Base-by-base conservation (phyloP, 2,113 vertebrate genomes). In the Sclerurus mexicanus region DNA sequence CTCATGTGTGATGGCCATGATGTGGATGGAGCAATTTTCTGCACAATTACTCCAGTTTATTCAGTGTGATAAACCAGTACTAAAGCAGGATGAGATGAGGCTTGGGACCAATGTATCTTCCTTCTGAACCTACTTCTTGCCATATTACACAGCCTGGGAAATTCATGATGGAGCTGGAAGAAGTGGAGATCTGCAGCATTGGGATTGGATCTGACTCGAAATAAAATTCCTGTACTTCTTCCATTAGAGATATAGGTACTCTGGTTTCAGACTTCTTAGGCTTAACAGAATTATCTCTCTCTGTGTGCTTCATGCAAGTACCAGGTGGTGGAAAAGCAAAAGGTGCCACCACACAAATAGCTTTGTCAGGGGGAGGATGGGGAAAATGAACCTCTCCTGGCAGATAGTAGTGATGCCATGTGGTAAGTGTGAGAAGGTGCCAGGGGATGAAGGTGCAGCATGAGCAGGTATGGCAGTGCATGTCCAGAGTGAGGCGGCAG, bases 21-120 rank as follows among this genome's bases (percentile, higher is more conserved):
- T 79, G 46, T 55, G 59, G 67, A 79, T 83, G 35, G 63, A 95
- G 23, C 42, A 60, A 89, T 95, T 97, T 96, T 93, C 93, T 94
- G 87, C 94, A 91, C 89, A 72, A 91, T 89, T 96, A 62, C 87
- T 82, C 46, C 84, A 87, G 87, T 73, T 96, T 87, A 93, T 87
- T 89, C 87, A 83, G 77, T 66, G 87, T 62, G 87, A 85, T 95
- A 91, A 94, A 63, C 60, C 28, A 64, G 23, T 66, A 75, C 30
- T 79, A 79, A 87, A 91, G 84, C 10, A 71, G 12, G 66, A 63
- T n/a, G 35, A 56, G 35, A 67, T 49, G 69, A 74, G 37, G 77
- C 58, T 72, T 52, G 20, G 64, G 62, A 87, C 66, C 1, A 1
- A 87, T 53, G 53, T 64, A 7, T 92, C 62, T 93, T 89, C 68